Percentiles rank a stretch among this genome's conserved stretches.
Evolutionary conservation across 2,113 vertebrate species (phyloP).

Genomic region (Bucco capensis): DNA sequence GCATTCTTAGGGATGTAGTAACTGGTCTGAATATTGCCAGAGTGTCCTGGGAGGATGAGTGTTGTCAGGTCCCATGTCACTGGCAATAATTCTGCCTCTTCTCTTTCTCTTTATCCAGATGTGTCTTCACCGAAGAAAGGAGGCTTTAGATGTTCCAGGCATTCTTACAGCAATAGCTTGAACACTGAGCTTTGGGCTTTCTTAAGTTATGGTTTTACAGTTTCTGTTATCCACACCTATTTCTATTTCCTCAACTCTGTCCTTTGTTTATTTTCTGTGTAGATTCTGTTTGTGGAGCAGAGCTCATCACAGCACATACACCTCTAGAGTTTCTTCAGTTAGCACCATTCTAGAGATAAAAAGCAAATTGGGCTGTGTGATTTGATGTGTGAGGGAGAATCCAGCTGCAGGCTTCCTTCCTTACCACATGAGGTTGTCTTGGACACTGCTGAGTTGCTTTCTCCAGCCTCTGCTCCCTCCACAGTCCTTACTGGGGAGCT

Average conservation of each 20-base stretch:
- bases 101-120: neutral
- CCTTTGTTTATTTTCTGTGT: neutral
- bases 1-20: too few species aligned
- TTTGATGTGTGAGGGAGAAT: neutral
- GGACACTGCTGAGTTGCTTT: neutral
- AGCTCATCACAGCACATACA: neutral
- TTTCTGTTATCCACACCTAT: neutral
- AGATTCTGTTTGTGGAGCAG: neutral
- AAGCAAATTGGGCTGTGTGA: neutral
- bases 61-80: rapidly evolving
- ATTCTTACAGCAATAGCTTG: slow-evolving; percentile 17
- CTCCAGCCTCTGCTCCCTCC: neutral
- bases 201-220: neutral
- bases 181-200: neutral
- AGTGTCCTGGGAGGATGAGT: neutral
- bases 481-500: neutral
- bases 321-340: neutral
- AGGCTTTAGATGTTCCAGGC: neutral
- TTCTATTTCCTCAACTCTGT: neutral
- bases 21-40: neutral
- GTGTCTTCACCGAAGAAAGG: neutral
- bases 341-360: neutral
- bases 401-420: neutral
- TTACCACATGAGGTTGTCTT: neutral
- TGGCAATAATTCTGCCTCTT: neutral